Evolutionary conservation across 2,113 vertebrate genomes (phyloP).

Genomic region (Anguilla japonica): DNA sequence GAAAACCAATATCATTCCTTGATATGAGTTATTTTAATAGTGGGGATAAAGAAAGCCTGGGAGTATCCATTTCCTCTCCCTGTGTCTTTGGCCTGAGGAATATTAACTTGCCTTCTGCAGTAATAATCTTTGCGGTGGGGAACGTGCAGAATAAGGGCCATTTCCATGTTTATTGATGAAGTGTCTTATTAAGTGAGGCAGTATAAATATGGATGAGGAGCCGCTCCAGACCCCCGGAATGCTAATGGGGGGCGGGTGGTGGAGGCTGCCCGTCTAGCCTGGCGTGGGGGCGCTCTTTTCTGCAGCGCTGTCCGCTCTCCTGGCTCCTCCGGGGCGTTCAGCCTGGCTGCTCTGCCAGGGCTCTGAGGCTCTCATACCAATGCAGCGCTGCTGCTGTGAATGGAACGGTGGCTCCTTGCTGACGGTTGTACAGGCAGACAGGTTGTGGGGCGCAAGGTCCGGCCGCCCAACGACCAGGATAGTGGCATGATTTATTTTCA

Average conservation of each 20-base stretch:
- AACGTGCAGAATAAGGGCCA: background rate
- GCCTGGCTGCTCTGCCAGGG: background rate
- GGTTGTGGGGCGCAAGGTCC: background rate
- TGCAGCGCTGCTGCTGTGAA: background rate
- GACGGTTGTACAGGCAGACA: background rate
- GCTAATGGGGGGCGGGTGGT: conserved; percentile 7
- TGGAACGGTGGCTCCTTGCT: background rate
- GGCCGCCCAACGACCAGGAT: background rate
- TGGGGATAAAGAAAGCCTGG: conserved; percentile 5
- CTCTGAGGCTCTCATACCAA: background rate
- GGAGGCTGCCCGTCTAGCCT: background rate
- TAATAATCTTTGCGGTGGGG: conserved; percentile 23
- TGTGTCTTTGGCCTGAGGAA: conserved; percentile 23
- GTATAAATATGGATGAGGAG: conserved; percentile 23
- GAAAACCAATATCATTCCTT: conserved; percentile 27
- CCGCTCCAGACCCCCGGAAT: conserved; percentile 1
- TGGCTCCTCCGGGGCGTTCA: background rate
- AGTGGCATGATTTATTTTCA: background rate
- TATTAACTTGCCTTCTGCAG: conserved; percentile 16
- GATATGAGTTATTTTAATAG: conserved; percentile 2
- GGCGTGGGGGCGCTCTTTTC: background rate
- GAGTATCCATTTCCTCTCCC: conserved; percentile 20
- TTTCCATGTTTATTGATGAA: conserved; percentile 37
- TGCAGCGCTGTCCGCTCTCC: background rate
- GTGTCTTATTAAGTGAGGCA: conserved; percentile 26